Base-by-base conservation (phyloP, 2,888 invertebrate species). In the Leucozona laternaria region DNA sequence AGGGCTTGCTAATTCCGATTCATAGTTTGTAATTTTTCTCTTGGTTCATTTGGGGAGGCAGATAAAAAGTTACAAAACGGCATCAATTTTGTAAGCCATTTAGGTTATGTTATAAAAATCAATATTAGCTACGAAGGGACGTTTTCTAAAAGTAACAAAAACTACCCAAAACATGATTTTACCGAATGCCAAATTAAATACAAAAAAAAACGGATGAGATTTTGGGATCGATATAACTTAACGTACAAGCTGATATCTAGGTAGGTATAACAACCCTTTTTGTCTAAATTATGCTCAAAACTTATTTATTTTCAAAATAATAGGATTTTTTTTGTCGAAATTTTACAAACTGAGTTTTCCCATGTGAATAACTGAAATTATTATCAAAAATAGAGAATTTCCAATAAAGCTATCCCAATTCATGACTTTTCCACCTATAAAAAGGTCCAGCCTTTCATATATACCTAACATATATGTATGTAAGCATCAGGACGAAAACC, bases 301-400 rank as follows among this genome's bases (percentile, higher is more conserved):
- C n/a, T 34, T 20, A 31, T 48, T 48, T 48, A 34, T 66, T 13
- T 11, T 28, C 5, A 48, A 48, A 31, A 66, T 48, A 66, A 66
- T 64, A 8, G 20, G 58, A 58, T 58, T 45, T 48, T 31, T 64
- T 45, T n/a, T 15, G 31, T 40, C 8, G 8, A 66, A 66, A 66
- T 34, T 66, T 48, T 66, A 48, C 66, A 66, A 66, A 31, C 48
- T 48, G 48, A 48, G 31, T 34, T 34, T 68, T 68, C 25, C 68
- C 68, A 25, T 68, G 37, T 25, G 48, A 37, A 11, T 37, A 25
- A 1, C 22, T 37, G 0, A 40, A 31, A 66, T 48, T 66, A 66
- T 53, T 68, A 66, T 15, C 20, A 25, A 34, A 34, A 37, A 48
- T 50, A 22, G 48, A 48, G 8, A 48, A 7, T 48, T 48, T 53